Evolutionary conservation across 1,140 invertebrate genomes (phyloP).

Genomic region (Drosophila ercepeae): DNA sequence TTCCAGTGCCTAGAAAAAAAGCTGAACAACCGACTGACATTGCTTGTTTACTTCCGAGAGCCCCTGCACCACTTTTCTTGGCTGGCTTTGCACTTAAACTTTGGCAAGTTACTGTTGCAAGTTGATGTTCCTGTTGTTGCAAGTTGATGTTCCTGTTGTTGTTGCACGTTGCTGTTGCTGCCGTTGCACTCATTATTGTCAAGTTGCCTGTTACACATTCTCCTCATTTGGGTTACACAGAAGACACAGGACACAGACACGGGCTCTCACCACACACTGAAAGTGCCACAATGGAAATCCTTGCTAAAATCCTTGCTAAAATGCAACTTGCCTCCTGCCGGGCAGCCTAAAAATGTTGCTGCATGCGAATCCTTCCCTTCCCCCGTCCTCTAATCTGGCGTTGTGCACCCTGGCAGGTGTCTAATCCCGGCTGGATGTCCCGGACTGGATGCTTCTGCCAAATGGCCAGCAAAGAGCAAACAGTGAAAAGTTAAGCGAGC

Average conservation of each 20-base stretch:
- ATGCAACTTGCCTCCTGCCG: neutral
- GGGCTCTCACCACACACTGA: conserved; percentile 1
- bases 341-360: conserved; percentile 3
- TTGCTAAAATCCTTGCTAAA: conserved; percentile 16
- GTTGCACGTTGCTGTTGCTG: conserved; percentile 14
- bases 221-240: conserved; percentile 54
- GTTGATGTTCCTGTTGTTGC: conserved; percentile 17
- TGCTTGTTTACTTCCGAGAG: conserved; percentile 47
- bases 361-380: conserved; percentile 1
- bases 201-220: conserved; percentile 60
- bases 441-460: conserved; percentile 44
- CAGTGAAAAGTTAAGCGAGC: conserved; percentile 70
- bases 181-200: conserved; percentile 63
- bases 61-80: conserved; percentile 18
- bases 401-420: conserved; percentile 34
- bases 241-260: conserved; percentile 21
- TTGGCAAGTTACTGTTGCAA: conserved; percentile 26
- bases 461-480: conserved; percentile 53
- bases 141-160: conserved; percentile 18
- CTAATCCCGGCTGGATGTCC: neutral
- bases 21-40: conserved; percentile 42
- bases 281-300: conserved; percentile 23
- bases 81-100: conserved; percentile 39
- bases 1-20: conserved; percentile 15
- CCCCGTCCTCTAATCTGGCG: conserved; percentile 4